Evolutionary conservation across 2,888 invertebrate species (phyloP).

Genomic region (Scaptomyza tumidula): DNA sequence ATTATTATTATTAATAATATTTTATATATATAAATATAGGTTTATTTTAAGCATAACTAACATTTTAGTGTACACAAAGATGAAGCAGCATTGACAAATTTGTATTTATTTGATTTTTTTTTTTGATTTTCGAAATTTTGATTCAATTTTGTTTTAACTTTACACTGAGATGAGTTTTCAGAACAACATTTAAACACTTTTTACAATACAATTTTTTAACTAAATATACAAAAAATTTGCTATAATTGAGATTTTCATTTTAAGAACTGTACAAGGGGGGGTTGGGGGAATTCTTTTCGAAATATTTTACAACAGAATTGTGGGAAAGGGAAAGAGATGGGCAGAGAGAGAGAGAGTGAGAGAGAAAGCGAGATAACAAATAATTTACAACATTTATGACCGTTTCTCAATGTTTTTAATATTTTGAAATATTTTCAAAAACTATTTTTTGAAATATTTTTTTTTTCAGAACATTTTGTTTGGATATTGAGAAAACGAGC

Average conservation of each 20-base stretch:
- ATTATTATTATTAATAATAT: constrained; percentile 46
- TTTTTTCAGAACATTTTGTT: not conserved
- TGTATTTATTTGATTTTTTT: constrained; percentile 21
- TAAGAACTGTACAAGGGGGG: constrained; percentile 57
- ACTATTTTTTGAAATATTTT: not conserved
- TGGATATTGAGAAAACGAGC: not conserved
- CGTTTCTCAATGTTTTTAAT: constrained; percentile 1
- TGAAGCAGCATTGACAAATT: constrained; percentile 41
- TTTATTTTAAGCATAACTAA: constrained; percentile 60
- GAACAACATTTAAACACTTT: constrained; percentile 74
- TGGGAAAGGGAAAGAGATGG: constrained; percentile 2
- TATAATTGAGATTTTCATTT: constrained; percentile 35
- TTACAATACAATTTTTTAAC: constrained; percentile 63
- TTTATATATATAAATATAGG: constrained; percentile 21
- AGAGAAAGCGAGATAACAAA: constrained; percentile 58
- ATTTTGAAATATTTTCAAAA: not conserved
- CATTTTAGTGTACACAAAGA: constrained; percentile 53
- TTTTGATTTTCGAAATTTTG: constrained; percentile 47
- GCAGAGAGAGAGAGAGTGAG: constrained; percentile 2
- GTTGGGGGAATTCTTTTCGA: constrained; percentile 6
- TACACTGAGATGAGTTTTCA: constrained; percentile 81
- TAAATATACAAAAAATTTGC: constrained; percentile 61
- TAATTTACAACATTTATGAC: constrained; percentile 75
- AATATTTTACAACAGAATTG: constrained; percentile 61
- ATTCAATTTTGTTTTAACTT: constrained; percentile 60